phyloP scores from a whole-genome alignment of 2,888 invertebrate species.

The Tineola bisselliella region DNA sequence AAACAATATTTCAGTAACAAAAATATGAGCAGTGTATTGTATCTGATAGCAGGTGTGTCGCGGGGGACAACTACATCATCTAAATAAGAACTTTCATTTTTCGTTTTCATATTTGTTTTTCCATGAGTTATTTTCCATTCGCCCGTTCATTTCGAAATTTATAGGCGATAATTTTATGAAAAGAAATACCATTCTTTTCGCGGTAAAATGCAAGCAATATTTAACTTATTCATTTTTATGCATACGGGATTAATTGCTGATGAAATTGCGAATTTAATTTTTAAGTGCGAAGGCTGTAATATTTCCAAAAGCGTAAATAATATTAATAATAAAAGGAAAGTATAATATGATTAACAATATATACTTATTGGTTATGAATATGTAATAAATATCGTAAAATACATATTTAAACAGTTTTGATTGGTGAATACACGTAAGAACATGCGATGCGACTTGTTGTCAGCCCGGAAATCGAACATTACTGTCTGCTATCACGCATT shows the following conservation, averaged over 20 bases:
- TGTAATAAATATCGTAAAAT: not conserved
- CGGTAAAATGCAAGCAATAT: too few relatives aligned
- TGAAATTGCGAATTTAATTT: too few relatives aligned
- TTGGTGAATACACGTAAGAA: not conserved
- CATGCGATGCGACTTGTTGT: not conserved
- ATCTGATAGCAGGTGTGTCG: not conserved
- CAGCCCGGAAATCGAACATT: constrained; percentile 14
- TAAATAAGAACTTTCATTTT: not conserved
- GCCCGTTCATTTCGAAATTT: not conserved
- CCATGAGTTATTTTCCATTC: not conserved
- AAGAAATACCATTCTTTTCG: too few relatives aligned
- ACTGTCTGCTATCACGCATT: constrained; percentile 6
- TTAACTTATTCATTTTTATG: too few relatives aligned
- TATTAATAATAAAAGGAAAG: not conserved
- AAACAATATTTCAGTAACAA: not conserved
- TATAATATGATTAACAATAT: not conserved
- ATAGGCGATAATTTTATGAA: not conserved
- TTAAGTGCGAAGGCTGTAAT: too few relatives aligned
- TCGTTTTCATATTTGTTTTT: not conserved
- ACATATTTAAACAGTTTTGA: not conserved
- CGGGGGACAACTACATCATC: not conserved
- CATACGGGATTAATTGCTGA: too few relatives aligned
- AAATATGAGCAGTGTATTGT: not conserved
- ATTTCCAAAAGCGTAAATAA: not conserved
- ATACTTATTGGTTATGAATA: not conserved